A percentile compares a stretch with the other conserved stretches of the same genome.
Evolutionary conservation across 2,888 invertebrate genomes (phyloP).

Genomic region (Nemotelus nigrinus): DNA sequence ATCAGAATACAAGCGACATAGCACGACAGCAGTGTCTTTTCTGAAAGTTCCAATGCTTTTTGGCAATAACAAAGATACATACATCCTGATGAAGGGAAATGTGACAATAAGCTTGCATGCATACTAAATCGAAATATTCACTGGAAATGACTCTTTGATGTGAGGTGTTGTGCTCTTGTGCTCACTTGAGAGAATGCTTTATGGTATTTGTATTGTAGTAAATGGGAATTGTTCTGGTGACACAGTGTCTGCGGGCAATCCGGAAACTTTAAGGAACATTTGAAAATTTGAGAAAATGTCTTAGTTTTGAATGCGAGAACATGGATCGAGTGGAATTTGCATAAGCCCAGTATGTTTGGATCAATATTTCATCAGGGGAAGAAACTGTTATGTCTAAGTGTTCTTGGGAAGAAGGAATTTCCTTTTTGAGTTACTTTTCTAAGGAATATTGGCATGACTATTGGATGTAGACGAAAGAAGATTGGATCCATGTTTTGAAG

Average conservation of each 20-base stretch:
- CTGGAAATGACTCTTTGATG: constrained; percentile 13
- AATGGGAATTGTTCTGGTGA: background rate
- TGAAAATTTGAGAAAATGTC: too few relatives aligned
- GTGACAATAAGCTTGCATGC: constrained; percentile 24
- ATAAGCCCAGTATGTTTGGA: too few relatives aligned
- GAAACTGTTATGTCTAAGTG: too few relatives aligned
- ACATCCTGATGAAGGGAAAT: constrained; percentile 22
- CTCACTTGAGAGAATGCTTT: too few relatives aligned
- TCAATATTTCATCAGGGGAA: too few relatives aligned
- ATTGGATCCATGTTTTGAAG: too few relatives aligned
- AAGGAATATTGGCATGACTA: too few relatives aligned
- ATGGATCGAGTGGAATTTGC: too few relatives aligned
- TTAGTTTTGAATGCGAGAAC: too few relatives aligned
- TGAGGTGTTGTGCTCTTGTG: background rate
- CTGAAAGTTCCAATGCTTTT: background rate
- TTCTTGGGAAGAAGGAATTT: too few relatives aligned
- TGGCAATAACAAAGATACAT: background rate
- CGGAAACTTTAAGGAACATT: background rate
- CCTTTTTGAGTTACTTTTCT: too few relatives aligned
- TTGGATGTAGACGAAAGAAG: too few relatives aligned
- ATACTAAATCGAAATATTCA: constrained; percentile 16
- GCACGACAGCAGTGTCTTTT: background rate
- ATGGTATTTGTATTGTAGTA: background rate
- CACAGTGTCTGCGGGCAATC: background rate
- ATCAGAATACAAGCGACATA: background rate